Evolutionary conservation across 2,888 invertebrate species (phyloP), one percentile per base, ranked within the genome.

Genomic region (Zele albiditarsus): DNA sequence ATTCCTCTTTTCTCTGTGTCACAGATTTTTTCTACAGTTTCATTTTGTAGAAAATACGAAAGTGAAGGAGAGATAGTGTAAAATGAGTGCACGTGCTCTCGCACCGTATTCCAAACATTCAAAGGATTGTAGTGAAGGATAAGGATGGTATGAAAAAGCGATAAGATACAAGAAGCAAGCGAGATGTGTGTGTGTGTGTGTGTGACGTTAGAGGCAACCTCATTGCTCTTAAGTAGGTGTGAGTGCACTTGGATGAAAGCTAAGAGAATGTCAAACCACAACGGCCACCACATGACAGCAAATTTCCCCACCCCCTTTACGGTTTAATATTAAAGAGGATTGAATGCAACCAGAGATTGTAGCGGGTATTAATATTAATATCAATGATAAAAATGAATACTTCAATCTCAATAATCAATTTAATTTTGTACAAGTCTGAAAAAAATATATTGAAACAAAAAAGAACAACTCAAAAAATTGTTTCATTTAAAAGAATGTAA

Each of bases 141-240:
- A 16, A 33, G 33, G 10, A 33, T 20, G 12, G 20, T 3, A 20
- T 27, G 27, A 20, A 46, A 25, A 23, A 42, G 49, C 16, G 23
- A 65, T 20, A 38, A 65, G 63, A 23, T 27, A 1, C 4, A 33
- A 23, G 38, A 6, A 20, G 49, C 14, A 12, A 28, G 28, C 5
- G 20, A 8, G 16, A 31, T 31, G 27, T 8, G 42, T 42, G n/a
- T n/a, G 23, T 23, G 23, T 8, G 8, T 38, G 16, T 42, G 16
- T 27, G 42, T 81, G 71, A 75, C 80, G 78, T 10, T 76, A 77
- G 77, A 80, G 79, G 79, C 83, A 83, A 82, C 78, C 76, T 81
- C 79, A 82, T 81, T 80, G 65, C 78, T 77, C 77, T 33, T 83
- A 84, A 83, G 82, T 82, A 81, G 81, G 80, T 78, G 77, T 81